Conservation (phyloP, 2,888 invertebrate species). For the Athalia circularis region DNA sequence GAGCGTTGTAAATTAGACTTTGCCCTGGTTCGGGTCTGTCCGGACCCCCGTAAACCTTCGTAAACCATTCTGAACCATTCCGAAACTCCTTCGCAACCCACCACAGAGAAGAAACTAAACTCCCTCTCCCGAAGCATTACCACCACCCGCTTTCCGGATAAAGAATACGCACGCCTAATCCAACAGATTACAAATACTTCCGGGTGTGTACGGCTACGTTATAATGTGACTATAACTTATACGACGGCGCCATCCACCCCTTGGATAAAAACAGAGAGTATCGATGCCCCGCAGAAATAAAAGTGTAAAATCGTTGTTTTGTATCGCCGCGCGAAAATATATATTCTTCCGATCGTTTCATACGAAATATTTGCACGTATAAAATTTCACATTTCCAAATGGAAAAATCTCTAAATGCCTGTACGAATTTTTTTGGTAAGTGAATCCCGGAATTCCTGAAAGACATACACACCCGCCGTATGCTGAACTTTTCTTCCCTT, state of each 20-base stretch:
- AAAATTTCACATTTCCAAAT: background rate
- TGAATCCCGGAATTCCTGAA: constrained; percentile 37
- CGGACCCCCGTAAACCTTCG: constrained; percentile 35
- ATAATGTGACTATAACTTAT: background rate
- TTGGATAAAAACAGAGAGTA: background rate
- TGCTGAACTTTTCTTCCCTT: constrained; percentile 15
- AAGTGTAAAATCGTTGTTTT: too few species aligned
- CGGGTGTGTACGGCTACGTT: background rate
- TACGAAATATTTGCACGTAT: too few species aligned
- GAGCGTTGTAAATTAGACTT: constrained; percentile 44
- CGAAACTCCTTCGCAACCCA: constrained; percentile 5
- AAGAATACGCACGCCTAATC: constrained; percentile 31
- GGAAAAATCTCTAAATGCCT: background rate
- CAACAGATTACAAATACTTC: constrained; percentile 31
- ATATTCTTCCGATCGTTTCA: too few species aligned
- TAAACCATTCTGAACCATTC: constrained; percentile 36
- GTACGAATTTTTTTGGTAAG: constrained; percentile 38
- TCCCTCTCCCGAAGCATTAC: constrained; percentile 23
- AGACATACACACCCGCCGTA: background rate
- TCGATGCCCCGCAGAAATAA: background rate
- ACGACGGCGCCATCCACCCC: constrained; percentile 23
- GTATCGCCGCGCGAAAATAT: too few species aligned
- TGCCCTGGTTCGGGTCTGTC: constrained; percentile 18
- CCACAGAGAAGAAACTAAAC: constrained; percentile 22
- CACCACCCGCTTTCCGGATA: constrained; percentile 14